Conservation (phyloP, 2,113 vertebrate species). For the Atrichornis clamosus region DNA sequence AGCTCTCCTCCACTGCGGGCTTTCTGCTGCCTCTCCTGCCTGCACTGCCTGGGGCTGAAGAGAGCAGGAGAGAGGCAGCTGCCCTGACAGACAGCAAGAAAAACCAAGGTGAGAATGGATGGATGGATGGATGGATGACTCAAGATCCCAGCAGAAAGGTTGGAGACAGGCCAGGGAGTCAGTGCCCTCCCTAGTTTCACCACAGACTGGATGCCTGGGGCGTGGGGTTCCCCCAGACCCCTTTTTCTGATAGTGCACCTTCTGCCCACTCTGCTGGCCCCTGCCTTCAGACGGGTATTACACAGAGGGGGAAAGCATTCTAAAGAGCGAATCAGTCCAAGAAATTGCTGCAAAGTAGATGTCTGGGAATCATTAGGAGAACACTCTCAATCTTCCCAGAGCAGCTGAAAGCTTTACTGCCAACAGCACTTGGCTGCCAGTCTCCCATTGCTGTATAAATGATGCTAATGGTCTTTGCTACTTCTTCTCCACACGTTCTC, state of each 20-base stretch:
- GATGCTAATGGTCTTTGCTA: constrained; percentile 48
- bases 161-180: neutral
- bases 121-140: neutral
- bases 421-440: constrained; percentile 51
- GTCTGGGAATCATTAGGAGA: constrained; percentile 57
- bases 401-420: constrained; percentile 63
- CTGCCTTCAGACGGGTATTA: neutral
- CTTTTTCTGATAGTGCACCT: neutral
- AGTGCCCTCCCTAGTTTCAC: neutral
- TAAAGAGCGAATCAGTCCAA: neutral
- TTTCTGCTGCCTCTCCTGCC: neutral
- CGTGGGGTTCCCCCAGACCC: rapidly evolving
- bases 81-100: neutral
- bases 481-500: constrained; percentile 21
- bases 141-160: neutral
- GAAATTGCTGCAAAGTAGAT: constrained; percentile 10
- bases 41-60: neutral
- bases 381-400: constrained; percentile 23
- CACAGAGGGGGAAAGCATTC: neutral
- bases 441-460: constrained; percentile 43
- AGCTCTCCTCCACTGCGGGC: neutral
- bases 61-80: neutral
- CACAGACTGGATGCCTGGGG: neutral
- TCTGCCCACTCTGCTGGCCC: neutral
- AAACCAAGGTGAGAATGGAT: neutral